phyloP scores from a whole-genome alignment of 2,888 invertebrate species.

The Andrena flavipes region DNA sequence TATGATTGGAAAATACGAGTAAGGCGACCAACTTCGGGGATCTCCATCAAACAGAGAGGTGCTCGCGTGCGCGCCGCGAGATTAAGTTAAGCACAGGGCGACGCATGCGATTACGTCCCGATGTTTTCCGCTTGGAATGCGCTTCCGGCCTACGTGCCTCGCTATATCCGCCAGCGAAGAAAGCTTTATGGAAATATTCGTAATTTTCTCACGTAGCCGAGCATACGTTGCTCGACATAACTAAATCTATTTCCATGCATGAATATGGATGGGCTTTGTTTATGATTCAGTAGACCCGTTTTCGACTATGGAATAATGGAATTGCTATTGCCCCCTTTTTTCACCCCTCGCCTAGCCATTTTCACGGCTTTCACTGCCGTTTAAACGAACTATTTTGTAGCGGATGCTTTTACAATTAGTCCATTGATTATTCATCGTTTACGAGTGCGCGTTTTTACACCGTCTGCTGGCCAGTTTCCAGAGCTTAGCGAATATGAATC shows the following conservation, averaged over 20 bases:
- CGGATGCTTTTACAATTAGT: conserved; percentile 37
- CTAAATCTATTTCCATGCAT: conserved; percentile 59
- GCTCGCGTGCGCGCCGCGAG: conserved; percentile 39
- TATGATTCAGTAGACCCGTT: conserved; percentile 61
- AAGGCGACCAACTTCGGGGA: background rate
- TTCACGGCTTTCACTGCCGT: conserved; percentile 25
- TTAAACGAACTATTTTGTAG: conserved; percentile 45
- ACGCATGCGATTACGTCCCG: conserved; percentile 68
- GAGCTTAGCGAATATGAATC: background rate
- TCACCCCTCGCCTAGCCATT: conserved; percentile 3
- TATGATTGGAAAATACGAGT: conserved; percentile 15
- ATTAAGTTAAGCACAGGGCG: conserved; percentile 75
- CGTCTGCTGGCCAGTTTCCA: background rate
- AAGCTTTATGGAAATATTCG: conserved; percentile 62
- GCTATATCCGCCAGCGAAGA: conserved; percentile 44
- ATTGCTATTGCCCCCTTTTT: conserved; percentile 43
- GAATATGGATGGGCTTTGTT: conserved; percentile 68
- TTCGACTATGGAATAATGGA: conserved; percentile 56
- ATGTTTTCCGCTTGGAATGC: conserved; percentile 63
- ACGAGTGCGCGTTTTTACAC: conserved; percentile 5
- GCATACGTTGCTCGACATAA: conserved; percentile 54
- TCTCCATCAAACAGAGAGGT: conserved; percentile 15
- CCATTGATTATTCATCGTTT: conserved; percentile 37
- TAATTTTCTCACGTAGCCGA: conserved; percentile 60
- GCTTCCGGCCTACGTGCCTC: conserved; percentile 64